phyloP scores from a whole-genome alignment of 2,113 vertebrate genomes.

The Anolis carolinensis region DNA sequence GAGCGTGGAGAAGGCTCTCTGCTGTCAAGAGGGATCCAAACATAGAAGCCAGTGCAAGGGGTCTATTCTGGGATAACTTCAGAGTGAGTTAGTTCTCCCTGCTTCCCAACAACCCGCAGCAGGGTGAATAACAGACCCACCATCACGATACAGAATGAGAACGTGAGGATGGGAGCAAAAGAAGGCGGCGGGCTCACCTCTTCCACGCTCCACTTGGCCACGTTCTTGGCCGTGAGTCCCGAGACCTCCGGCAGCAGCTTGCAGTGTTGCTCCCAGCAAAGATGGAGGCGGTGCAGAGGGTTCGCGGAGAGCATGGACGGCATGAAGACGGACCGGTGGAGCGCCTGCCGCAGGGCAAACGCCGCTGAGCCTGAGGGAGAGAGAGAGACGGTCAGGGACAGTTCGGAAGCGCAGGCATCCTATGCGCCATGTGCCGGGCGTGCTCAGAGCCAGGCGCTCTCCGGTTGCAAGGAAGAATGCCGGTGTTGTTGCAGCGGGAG shows the following conservation, averaged over 20 bases:
- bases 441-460: neutral
- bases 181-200: conserved; percentile 77
- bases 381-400: conserved; percentile 3
- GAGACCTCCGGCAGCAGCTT: conserved; percentile 89
- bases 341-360: conserved; percentile 86
- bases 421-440: neutral
- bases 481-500: conserved; percentile 52
- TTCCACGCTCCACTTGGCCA: conserved; percentile 87
- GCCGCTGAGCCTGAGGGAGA: conserved; percentile 69
- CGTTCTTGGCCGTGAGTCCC: conserved; percentile 87
- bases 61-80: conserved; percentile 35
- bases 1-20: neutral
- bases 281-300: conserved; percentile 83
- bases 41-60: conserved; percentile 1
- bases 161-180: neutral
- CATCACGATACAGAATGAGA: conserved; percentile 21
- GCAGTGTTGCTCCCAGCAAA: conserved; percentile 92
- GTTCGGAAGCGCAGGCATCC: conserved; percentile 31
- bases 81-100: conserved; percentile 36
- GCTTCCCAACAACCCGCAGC: too few relatives aligned
- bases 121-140: too few relatives aligned
- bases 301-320: conserved; percentile 82
- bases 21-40: conserved; percentile 23
- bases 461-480: neutral
- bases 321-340: conserved; percentile 90